These are phyloP conservation scores for Connochaetes taurinus DNA, from an alignment of 2,113 vertebrate species.

Conservation along the genomic window DNA sequence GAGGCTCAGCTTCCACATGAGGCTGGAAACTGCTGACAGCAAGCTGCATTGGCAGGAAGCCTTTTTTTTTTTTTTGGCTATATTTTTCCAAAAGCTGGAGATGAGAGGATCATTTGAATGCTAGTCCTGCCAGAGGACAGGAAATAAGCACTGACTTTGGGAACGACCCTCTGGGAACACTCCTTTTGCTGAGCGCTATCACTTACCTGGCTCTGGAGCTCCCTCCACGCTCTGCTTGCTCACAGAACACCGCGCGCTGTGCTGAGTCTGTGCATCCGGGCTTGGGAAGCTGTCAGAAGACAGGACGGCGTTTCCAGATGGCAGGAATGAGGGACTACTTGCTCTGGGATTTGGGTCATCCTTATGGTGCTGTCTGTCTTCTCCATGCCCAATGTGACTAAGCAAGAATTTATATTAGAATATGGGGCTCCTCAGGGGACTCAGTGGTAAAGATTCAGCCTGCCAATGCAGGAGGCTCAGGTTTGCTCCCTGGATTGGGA, in stretches of 20 bases:
- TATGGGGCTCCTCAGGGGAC: background rate
- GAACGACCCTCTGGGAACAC: background rate
- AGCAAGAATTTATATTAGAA: constrained; percentile 35
- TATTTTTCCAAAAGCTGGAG: background rate
- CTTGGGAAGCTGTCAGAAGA: constrained; percentile 37
- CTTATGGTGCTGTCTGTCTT: background rate
- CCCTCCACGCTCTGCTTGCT: background rate
- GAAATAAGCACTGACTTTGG: background rate
- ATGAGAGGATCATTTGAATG: constrained; percentile 12
- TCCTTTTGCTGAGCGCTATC: background rate
- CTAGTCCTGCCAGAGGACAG: background rate
- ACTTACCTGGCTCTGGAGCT: constrained; percentile 26
- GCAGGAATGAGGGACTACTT: background rate
- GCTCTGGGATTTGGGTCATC: background rate
- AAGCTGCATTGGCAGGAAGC: background rate
- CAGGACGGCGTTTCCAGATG: constrained; percentile 7
- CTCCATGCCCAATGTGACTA: background rate
- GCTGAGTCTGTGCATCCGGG: constrained; percentile 22
- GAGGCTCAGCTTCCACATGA: background rate
- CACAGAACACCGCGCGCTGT: background rate
- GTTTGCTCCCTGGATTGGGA: background rate
- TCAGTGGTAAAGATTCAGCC: background rate
- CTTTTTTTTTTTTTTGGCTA: background rate
- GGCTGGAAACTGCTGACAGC: background rate
- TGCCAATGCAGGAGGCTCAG: background rate